Percentiles rank a stretch among this genome's conserved stretches.
phyloP scores from a whole-genome alignment of 2,888 invertebrate species.

The Cheilosia impressa region DNA sequence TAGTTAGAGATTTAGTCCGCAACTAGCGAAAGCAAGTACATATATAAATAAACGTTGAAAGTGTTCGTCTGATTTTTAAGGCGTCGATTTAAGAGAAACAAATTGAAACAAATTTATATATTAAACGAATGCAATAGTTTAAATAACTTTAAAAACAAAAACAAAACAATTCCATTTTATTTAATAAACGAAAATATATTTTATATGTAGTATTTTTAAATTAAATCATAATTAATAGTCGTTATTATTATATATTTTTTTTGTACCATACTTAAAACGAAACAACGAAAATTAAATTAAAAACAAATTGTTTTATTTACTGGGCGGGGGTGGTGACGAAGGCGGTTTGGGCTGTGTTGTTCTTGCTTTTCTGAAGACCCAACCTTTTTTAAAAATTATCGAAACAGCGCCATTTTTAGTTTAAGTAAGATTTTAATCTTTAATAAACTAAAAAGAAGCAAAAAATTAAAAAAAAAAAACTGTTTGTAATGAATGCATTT shows the following conservation, averaged over 20 bases:
- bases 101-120: constrained; percentile 37
- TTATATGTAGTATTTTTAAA: constrained; percentile 65
- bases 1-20: constrained; percentile 62
- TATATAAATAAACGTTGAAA: constrained; percentile 76
- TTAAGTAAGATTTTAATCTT: too few relatives aligned
- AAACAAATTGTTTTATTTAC: constrained; percentile 42
- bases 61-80: constrained; percentile 79
- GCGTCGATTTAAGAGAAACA: constrained; percentile 77
- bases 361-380: background rate
- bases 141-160: constrained; percentile 50
- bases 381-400: too few relatives aligned
- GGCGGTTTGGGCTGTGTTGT: background rate
- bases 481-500: too few relatives aligned
- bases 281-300: constrained; percentile 64
- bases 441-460: too few relatives aligned
- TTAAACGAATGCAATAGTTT: constrained; percentile 53
- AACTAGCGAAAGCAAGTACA: constrained; percentile 65
- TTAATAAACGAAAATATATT: constrained; percentile 42
- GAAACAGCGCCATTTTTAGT: too few relatives aligned
- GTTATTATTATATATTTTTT: constrained; percentile 70
- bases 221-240: constrained; percentile 68
- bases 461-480: too few relatives aligned
- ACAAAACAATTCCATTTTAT: constrained; percentile 38
- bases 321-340: too few relatives aligned
- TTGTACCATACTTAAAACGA: constrained; percentile 66